Conservation (phyloP, 2,888 invertebrate species). For the Phymatocera aterrima region DNA sequence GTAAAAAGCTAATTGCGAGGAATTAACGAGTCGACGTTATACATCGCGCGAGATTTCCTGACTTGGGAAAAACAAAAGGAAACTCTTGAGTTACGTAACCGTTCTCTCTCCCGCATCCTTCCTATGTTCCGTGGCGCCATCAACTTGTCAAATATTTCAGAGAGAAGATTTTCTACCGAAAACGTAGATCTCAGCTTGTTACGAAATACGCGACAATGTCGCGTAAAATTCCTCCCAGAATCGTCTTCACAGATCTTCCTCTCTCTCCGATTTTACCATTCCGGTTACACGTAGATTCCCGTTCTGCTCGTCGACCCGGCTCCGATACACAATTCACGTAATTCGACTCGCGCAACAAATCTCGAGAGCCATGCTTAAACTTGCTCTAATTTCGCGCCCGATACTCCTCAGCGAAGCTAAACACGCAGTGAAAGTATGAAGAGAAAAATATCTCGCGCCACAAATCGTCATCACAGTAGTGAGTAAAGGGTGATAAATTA, state of each 20-base stretch:
- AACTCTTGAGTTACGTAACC: constrained; percentile 11
- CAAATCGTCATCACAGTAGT: constrained; percentile 26
- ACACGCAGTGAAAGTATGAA: constrained; percentile 21
- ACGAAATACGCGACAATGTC: not conserved
- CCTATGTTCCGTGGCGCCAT: not conserved
- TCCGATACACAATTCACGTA: no score
- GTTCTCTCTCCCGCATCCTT: constrained; percentile 3
- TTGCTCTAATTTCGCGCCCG: not conserved
- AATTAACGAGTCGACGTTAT: constrained; percentile 35
- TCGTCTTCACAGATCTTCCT: not conserved
- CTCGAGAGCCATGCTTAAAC: no score
- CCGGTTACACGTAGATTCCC: no score
- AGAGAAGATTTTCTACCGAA: not conserved
- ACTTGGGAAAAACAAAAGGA: constrained; percentile 6
- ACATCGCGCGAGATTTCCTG: constrained; percentile 8
- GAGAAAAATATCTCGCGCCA: constrained; percentile 10
- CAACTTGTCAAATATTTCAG: constrained; percentile 29
- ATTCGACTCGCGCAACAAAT: no score
- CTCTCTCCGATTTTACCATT: no score
- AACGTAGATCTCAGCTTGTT: not conserved
- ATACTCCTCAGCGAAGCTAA: not conserved
- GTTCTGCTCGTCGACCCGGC: no score
- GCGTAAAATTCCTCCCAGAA: not conserved
- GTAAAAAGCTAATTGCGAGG: constrained; percentile 35
- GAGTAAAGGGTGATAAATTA: constrained; percentile 28